These are phyloP conservation scores for Rhaphigaster nebulosa DNA, from an alignment of 2,888 invertebrate genomes.

Conservation along the genomic window DNA sequence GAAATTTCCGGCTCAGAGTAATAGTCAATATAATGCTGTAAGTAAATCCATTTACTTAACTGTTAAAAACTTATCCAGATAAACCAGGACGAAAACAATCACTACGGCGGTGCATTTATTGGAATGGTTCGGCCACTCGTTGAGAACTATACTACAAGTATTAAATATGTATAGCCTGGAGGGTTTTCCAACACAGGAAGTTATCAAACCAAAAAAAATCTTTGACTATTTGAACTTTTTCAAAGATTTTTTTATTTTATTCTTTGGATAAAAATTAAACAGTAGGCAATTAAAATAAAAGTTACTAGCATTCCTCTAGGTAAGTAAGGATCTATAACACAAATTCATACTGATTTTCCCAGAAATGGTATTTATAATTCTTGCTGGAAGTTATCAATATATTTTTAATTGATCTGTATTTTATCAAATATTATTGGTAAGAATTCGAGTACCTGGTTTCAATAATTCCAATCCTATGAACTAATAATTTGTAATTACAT, in stretches of 20 bases:
- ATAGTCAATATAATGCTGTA: not conserved
- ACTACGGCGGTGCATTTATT: not conserved
- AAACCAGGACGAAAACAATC: not conserved
- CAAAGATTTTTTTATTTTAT: slow-evolving; percentile 22
- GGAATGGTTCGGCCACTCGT: not conserved
- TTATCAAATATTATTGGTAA: not conserved
- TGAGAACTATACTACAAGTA: not conserved
- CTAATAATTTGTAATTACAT: not conserved
- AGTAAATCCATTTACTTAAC: not conserved
- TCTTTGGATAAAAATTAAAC: not conserved
- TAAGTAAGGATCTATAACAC: not conserved
- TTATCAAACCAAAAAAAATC: slow-evolving; percentile 4
- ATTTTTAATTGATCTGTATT: not conserved
- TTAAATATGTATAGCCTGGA: not conserved
- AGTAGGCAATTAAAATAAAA: not conserved
- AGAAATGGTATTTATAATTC: not conserved
- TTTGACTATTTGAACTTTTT: slow-evolving; percentile 39
- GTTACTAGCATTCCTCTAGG: not conserved
- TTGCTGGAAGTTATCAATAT: not conserved
- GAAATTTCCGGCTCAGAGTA: not conserved
- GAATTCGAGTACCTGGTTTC: no score
- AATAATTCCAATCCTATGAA: not conserved
- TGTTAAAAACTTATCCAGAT: not conserved
- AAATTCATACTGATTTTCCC: not conserved
- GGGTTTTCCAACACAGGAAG: not conserved